Base-by-base conservation (phyloP, 2,797 vertebrate genomes). In the Podarcis siculus region DNA sequence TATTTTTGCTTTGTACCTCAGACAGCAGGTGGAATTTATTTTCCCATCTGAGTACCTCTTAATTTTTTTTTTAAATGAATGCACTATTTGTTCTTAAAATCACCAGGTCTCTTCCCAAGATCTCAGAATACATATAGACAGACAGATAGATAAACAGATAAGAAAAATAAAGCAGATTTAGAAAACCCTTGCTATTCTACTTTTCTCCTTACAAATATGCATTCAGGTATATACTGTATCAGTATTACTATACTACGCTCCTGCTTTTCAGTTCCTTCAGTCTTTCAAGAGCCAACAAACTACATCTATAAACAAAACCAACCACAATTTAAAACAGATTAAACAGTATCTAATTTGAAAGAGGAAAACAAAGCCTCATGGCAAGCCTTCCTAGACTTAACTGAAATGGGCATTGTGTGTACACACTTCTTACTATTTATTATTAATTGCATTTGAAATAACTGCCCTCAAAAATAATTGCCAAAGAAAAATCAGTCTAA, bases 401-500 rank as follows among this genome's bases (percentile, higher is more conserved):
- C 45, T 17, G 8, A 37, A 58, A 85, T 77, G 79, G 79, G 42
- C 55, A 77, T 88, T 25, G 49, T 4, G 49, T 55, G 49, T 55
- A 55, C 89, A 49, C 76, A 86, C 89, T 83, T 77, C 82, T 72
- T 89, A 89, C n/a, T 8, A 30, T 78, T 69, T 79, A 2, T 27
- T 88, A 30, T 49, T 88, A 64, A 3, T 19, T 88, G 92, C 82
- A 84, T 32, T 84, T 39, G 61, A 15, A 3, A 23, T 83, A 35
- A 87, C 64, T 78, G 91, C 81, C 21, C 32, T 23, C 32, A 86
- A 8, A n/a, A 89, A 72, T 87, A 39, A 77, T 39, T 0, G 9
- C 84, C 32, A 85, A 86, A 75, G 83, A 90, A 93, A 84, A 17
- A 37, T 64, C 79, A 94, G 39, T 91, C 94, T 82, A 93, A 90